Conservation (phyloP, 2,888 invertebrate species). For the Limnephilus marmoratus region DNA sequence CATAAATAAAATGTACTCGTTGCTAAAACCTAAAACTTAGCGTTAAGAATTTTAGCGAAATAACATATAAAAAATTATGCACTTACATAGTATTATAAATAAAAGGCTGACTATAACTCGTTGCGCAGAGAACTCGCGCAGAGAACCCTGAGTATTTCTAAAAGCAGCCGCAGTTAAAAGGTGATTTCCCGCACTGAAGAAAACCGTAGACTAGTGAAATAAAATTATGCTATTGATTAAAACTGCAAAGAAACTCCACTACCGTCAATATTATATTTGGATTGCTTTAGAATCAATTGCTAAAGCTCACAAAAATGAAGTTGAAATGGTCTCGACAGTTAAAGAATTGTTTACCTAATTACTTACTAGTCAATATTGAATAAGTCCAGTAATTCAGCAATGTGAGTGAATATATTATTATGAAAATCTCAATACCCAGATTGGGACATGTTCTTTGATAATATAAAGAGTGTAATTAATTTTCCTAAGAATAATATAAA, state of each 20-base stretch:
- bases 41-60: not conserved
- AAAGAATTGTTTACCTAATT: not conserved
- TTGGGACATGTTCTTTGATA: slow-evolving; percentile 4
- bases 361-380: not conserved
- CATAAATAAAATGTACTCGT: not conserved
- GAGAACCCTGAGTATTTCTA: not conserved
- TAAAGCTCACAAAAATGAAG: not conserved
- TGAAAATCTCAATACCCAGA: slow-evolving; percentile 2
- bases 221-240: not conserved
- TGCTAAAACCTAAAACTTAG: not conserved
- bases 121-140: not conserved
- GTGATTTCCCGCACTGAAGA: not conserved
- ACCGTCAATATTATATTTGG: not conserved
- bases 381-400: not conserved
- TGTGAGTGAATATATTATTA: not conserved
- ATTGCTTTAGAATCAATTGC: not conserved
- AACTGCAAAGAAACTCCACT: not conserved
- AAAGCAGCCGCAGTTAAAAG: not conserved
- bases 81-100: not conserved
- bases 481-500: slow-evolving; percentile 41
- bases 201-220: slow-evolving; percentile 2
- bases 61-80: not conserved
- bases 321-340: not conserved
- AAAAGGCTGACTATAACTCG: slow-evolving; percentile 3
- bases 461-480: slow-evolving; percentile 42